Evolutionary conservation across 2,888 invertebrate species (phyloP).

Genomic region (Plemyria rubiginata): DNA sequence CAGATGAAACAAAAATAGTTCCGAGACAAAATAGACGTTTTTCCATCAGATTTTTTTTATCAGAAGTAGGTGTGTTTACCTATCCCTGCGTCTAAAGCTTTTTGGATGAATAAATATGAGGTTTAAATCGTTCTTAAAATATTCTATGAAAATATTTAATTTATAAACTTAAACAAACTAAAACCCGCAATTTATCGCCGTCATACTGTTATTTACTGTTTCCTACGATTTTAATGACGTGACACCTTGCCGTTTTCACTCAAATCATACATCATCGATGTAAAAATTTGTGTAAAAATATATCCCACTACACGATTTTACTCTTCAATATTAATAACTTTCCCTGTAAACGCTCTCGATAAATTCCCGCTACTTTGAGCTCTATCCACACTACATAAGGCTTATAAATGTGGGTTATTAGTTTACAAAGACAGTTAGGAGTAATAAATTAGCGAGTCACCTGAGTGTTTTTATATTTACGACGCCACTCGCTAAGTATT

Average conservation of each 20-base stretch:
- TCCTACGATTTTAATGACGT: slow-evolving; percentile 44
- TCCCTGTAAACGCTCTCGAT: slow-evolving; percentile 7
- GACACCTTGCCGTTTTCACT: slow-evolving; percentile 55
- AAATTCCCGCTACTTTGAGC: slow-evolving; percentile 13
- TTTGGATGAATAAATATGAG: slow-evolving; percentile 37
- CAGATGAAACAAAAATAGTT: not conserved
- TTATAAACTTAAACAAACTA: slow-evolving; percentile 48
- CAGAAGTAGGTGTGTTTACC: not conserved
- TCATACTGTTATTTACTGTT: slow-evolving; percentile 50
- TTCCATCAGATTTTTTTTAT: slow-evolving; percentile 1
- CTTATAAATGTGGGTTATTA: not conserved
- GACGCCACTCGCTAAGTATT: slow-evolving; percentile 30
- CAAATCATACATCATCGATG: slow-evolving; percentile 57
- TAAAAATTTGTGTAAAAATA: slow-evolving; percentile 43
- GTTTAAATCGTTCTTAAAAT: slow-evolving; percentile 35
- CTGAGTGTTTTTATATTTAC: slow-evolving; percentile 68
- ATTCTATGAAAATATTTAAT: slow-evolving; percentile 37
- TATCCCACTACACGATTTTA: not conserved
- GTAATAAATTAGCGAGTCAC: slow-evolving; percentile 68
- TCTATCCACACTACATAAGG: slow-evolving; percentile 18
- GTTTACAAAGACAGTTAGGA: slow-evolving; percentile 41
- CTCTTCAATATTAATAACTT: slow-evolving; percentile 27
- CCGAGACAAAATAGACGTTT: slow-evolving; percentile 3
- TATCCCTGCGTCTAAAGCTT: slow-evolving; percentile 34
- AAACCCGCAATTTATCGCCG: slow-evolving; percentile 52